Base-by-base conservation (phyloP, 2,888 invertebrate species). In the Ferdinandea cuprea region DNA sequence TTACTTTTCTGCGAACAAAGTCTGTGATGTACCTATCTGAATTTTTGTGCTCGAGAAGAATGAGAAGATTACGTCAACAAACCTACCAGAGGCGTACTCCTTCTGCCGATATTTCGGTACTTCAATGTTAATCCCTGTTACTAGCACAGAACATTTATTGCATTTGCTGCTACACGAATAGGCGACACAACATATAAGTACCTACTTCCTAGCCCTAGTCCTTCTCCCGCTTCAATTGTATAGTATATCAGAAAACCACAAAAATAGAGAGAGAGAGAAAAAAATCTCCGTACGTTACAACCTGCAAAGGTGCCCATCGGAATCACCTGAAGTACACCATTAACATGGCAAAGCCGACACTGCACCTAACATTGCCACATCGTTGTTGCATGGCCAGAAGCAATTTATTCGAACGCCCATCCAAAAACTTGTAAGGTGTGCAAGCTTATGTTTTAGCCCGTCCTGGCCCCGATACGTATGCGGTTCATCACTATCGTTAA, bases 381-480 rank as follows among this genome's bases (percentile, higher is more conserved):
- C 52, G 69, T 86, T 86, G 69, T 86, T 86, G 86, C 86, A 86
- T 86, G 86, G 85, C 72, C 79, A 77, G 50, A 73, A 66, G 86
- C 83, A 85, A 86, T 86, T 86, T 83, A 85, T 85, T 83, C 63
- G 50, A 65, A 83, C 74, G 81, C 81, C 83, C 78, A 78, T 74
- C 78, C 78, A 63, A 85, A 80, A 85, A 85, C 63, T 59, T 72
- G 76, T 68, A 83, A 86, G 86, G 86, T 86, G 86, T 86, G 85
- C 86, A 86, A 86, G 86, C 85, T 86, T 80, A 85, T 86, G 86
- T 85, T 85, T 78, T 79, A 73, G 71, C 83, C 78, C 86, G 81
- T 76, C 71, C 56, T 42, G 58, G 58, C 6, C 50, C n/a, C 65
- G 44, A 54, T 48, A 42, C 54, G 13, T n/a, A n/a, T 78, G 54